Percentiles rank a stretch among this genome's conserved stretches.
Conservation (phyloP, 92 coral and sea anemone genomes). For the Palythoa grandis region DNA sequence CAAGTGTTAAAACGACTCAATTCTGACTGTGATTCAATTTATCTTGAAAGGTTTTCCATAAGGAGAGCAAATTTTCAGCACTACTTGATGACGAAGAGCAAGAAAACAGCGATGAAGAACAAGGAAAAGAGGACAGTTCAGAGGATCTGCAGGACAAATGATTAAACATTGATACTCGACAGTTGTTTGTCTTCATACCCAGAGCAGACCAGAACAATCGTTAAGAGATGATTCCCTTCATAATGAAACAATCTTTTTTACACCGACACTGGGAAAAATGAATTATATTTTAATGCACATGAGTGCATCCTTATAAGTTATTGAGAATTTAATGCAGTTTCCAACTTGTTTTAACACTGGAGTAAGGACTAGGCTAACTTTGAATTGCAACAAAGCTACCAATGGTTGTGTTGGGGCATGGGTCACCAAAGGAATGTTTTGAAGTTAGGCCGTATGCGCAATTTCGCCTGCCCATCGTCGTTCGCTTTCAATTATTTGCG, state of each 20-base stretch:
- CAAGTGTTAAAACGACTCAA: not conserved
- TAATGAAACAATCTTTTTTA: constrained; percentile 10
- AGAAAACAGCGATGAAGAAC: constrained; percentile 53
- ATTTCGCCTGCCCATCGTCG: too few species aligned
- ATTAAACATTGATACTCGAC: not conserved
- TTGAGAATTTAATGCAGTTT: constrained; percentile 6
- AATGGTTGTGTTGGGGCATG: not conserved
- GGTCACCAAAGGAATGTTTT: not conserved
- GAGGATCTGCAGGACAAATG: constrained; percentile 4
- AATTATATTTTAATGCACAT: constrained; percentile 36
- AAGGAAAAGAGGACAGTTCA: not conserved
- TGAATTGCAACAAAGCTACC: not conserved
- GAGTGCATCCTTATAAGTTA: constrained; percentile 35
- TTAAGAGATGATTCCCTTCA: constrained; percentile 7
- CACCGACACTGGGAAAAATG: constrained; percentile 2
- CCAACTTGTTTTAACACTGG: not conserved
- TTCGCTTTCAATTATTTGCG: too few species aligned
- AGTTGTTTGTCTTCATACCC: not conserved
- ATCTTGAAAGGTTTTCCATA: constrained; percentile 78
- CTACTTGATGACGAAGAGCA: constrained; percentile 76
- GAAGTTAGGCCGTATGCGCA: too few species aligned
- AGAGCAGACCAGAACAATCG: not conserved
- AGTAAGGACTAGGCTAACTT: not conserved
- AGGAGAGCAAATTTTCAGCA: constrained; percentile 86
- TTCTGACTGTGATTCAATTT: not conserved